Percentiles rank a stretch among this genome's conserved stretches.
Conservation (phyloP, 1,140 invertebrate species). For the Drosophila pallidifrons region DNA sequence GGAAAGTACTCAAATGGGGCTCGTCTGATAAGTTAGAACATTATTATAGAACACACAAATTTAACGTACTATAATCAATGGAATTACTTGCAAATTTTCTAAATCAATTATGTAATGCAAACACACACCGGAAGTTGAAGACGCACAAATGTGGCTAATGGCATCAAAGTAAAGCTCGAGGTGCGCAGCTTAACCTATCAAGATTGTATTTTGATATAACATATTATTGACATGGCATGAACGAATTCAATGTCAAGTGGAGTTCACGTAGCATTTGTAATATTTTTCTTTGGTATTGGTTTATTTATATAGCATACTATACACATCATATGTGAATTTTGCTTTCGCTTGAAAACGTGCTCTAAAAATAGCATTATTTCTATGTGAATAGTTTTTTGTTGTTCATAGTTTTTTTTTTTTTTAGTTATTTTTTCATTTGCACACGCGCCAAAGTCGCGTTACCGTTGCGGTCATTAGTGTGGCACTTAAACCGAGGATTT, state of each 20-base stretch:
- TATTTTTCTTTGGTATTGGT: not conserved
- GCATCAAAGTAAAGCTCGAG: not conserved
- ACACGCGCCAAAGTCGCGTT: conserved; percentile 33
- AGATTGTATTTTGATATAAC: not conserved
- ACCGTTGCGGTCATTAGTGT: conserved; percentile 24
- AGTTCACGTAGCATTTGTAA: not conserved
- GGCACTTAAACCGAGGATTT: conserved; percentile 28
- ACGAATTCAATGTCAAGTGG: too few relatives aligned
- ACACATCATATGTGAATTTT: not conserved
- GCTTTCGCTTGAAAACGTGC: too few relatives aligned
- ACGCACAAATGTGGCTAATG: not conserved
- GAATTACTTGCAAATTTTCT: conserved; percentile 12
- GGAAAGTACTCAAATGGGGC: conserved; percentile 31
- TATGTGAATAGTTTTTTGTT: too few relatives aligned
- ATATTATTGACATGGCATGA: too few relatives aligned
- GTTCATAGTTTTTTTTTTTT: not conserved
- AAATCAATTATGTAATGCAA: conserved; percentile 9
- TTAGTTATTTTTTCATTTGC: conserved; percentile 19
- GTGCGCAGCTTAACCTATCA: not conserved
- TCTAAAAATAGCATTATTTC: conserved; percentile 31
- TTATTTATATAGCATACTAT: not conserved
- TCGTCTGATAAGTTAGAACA: conserved; percentile 27
- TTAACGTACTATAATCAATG: not conserved
- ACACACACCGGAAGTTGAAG: conserved; percentile 1
- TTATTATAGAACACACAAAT: not conserved